Base-by-base conservation (phyloP, 2,113 vertebrate genomes). In the Coregonus clupeaformis region DNA sequence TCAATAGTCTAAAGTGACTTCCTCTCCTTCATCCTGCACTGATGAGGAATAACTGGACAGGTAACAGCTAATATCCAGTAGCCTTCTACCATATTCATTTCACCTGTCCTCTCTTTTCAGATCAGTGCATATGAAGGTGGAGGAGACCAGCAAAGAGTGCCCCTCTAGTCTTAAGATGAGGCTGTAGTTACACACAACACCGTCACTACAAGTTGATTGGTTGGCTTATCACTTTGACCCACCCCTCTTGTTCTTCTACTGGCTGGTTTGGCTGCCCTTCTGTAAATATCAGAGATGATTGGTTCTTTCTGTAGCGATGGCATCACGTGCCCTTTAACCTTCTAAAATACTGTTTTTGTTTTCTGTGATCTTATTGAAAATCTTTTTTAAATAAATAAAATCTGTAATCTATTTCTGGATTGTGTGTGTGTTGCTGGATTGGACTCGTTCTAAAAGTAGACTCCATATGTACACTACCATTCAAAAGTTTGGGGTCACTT, bases 261-360 rank as follows among this genome's bases (percentile, higher is more conserved):
- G 80, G 73, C 78, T 81, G 79, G 81, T 71, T 80, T 62, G 76
- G 80, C 82, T 79, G 87, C 95, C 93, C 91, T 95, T 95, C 95
- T 97, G 95, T 98, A 97, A 96, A 96, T 97, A 96, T 95, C 95
- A 94, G 94, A 96, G 94, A 92, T 95, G 93, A 95, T 95, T 85
- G 81, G 87, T 82, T 86, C 80, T 82, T 87, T 85, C 86, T 87
- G 86, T 82, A 83, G 83, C 83, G 84, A 86, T 85, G 82, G 89
- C 78, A 95, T 96, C 94, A 91, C 95, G 95, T 96, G 85, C 90
- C 95, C 95, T 94, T 94, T 96, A 95, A 94, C 94, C 93, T 94
- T 96, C 91, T 93, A 94, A 95, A 96, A 87, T 49, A 49, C 88
- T 86, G 82, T 90, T 89, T 84, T 82, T 82, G 89, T 92, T 92